phyloP scores from a whole-genome alignment of 2,888 invertebrate species.

The Drepanosiphum platanoidis region DNA sequence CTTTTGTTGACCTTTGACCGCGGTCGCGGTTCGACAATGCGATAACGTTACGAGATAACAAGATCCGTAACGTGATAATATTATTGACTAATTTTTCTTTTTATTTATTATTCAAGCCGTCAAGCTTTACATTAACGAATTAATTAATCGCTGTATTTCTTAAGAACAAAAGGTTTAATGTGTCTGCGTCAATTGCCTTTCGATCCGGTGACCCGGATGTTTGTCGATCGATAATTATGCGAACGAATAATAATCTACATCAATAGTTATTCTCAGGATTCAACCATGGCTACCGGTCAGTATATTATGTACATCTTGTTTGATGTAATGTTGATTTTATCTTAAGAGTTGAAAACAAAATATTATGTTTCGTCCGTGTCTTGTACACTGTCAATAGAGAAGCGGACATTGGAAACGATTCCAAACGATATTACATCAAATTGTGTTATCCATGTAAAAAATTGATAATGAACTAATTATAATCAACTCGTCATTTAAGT shows the following conservation, averaged over 20 bases:
- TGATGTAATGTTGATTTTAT: background rate
- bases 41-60: background rate
- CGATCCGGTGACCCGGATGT: background rate
- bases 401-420: background rate
- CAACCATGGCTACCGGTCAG: slow-evolving; percentile 50
- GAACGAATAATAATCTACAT: too few species aligned
- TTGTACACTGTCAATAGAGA: background rate
- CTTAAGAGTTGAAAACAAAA: background rate
- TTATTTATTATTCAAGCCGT: background rate
- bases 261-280: background rate
- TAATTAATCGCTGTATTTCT: background rate
- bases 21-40: background rate
- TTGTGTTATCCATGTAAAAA: too few species aligned
- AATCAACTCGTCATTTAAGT: background rate
- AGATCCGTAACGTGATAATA: background rate
- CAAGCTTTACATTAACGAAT: background rate
- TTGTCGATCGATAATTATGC: background rate
- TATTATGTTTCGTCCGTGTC: background rate
- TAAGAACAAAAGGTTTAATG: background rate
- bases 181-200: background rate
- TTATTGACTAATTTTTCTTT: background rate
- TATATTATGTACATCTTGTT: background rate
- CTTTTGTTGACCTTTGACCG: background rate
- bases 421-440: too few species aligned
- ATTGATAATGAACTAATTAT: background rate